Percentiles rank a stretch among this genome's conserved stretches.
Conservation (phyloP, 2,113 vertebrate genomes). For the Siniperca chuatsi region DNA sequence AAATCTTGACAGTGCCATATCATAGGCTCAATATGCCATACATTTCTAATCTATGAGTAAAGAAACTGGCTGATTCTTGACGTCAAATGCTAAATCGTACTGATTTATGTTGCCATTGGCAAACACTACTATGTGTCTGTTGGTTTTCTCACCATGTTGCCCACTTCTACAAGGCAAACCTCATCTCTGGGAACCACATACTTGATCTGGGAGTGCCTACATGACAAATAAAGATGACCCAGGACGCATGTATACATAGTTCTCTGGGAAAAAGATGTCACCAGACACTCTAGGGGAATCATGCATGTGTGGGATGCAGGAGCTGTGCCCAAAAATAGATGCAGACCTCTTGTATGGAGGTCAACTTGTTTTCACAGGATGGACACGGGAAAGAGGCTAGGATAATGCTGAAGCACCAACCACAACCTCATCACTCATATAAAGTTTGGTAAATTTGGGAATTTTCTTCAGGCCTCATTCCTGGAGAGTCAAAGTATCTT, state of each 20-base stretch:
- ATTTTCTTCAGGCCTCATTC: slow-evolving; percentile 10
- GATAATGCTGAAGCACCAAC: slow-evolving; percentile 22
- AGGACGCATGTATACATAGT: slow-evolving; percentile 63
- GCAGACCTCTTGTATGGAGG: slow-evolving; percentile 61
- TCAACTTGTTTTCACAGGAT: slow-evolving; percentile 60
- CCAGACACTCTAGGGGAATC: slow-evolving; percentile 74
- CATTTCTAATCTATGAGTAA: slow-evolving; percentile 10
- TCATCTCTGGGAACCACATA: slow-evolving; percentile 58
- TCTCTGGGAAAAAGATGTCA: slow-evolving; percentile 80
- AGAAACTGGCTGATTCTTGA: neutral
- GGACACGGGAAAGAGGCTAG: slow-evolving; percentile 61
- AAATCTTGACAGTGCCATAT: neutral
- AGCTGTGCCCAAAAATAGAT: slow-evolving; percentile 76
- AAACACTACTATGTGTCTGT: neutral
- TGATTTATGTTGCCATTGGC: slow-evolving; percentile 22
- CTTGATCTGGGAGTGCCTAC: slow-evolving; percentile 40
- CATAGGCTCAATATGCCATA: neutral
- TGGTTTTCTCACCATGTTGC: slow-evolving; percentile 38
- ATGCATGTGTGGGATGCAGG: slow-evolving; percentile 71
- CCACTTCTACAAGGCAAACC: slow-evolving; percentile 20
- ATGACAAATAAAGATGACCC: slow-evolving; percentile 70
- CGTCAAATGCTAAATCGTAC: slow-evolving; percentile 4
- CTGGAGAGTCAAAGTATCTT: slow-evolving; percentile 15
- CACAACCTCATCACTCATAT: slow-evolving; percentile 14
- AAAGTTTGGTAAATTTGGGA: slow-evolving; percentile 3